These are phyloP conservation scores for Larimichthys polyactis DNA, from an alignment of 2,113 vertebrate genomes.

Conservation along the genomic window DNA sequence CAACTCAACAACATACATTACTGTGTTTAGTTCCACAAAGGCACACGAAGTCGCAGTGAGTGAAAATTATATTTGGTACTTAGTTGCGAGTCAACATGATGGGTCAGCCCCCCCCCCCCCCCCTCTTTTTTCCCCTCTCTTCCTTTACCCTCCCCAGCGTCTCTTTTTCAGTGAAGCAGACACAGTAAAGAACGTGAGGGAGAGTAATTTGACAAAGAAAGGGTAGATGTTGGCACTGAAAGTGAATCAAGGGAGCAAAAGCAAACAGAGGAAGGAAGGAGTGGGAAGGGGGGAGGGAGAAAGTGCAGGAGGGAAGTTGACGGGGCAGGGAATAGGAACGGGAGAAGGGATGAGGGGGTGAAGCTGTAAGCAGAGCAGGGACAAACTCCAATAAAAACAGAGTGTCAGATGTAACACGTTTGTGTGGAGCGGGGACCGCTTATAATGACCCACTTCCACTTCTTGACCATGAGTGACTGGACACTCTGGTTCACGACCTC, in stretches of 20 bases:
- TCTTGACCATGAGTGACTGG: slow-evolving; percentile 52
- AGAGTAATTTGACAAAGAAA: slow-evolving; percentile 73
- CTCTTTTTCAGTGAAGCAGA: slow-evolving; percentile 61
- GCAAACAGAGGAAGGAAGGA: slow-evolving; percentile 84
- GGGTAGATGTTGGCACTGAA: slow-evolving; percentile 73
- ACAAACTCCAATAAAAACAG: slow-evolving; percentile 76
- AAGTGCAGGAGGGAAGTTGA: slow-evolving; percentile 72
- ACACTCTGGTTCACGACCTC: slow-evolving; percentile 39
- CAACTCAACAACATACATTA: background rate
- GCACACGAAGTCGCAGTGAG: slow-evolving; percentile 1
- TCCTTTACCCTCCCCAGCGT: slow-evolving; percentile 28
- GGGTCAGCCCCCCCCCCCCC: background rate
- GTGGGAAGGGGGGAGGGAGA: slow-evolving; percentile 74
- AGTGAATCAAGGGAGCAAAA: slow-evolving; percentile 81
- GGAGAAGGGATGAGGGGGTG: slow-evolving; percentile 47
- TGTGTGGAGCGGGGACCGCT: slow-evolving; percentile 45
- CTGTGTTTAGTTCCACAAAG: slow-evolving; percentile 19
- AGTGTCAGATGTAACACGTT: slow-evolving; percentile 73
- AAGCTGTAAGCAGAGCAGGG: slow-evolving; percentile 46
- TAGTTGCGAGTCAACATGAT: slow-evolving; percentile 44
- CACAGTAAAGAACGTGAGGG: slow-evolving; percentile 56
- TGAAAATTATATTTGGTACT: slow-evolving; percentile 37
- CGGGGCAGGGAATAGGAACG: slow-evolving; percentile 59
- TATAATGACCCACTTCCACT: slow-evolving; percentile 58
- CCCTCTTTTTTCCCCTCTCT: background rate